Evolutionary conservation across 2,888 invertebrate species (phyloP), one percentile per base, ranked within the genome.

Genomic region (Pammene fasciana): DNA sequence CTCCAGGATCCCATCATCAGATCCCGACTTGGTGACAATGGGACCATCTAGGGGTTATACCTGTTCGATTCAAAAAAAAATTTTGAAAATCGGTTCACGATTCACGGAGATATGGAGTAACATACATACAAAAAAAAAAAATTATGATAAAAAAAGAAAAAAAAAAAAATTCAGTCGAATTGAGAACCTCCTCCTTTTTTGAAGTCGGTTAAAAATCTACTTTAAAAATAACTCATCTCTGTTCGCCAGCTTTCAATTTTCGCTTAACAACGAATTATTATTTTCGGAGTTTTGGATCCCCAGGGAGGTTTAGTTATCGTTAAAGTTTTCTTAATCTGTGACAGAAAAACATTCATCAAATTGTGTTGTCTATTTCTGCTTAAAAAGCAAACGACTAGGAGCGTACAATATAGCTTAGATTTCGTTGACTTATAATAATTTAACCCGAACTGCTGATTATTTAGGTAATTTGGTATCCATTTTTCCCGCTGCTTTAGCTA

Each of bases 391-490:
- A 5, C 26, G 57, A 36, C 11, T 36, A 55, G 54, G 43, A 45
- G 46, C 36, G 57, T 41, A 64, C 60, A 68, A 62, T 36, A 50
- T 26, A 62, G 34, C 60, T 62, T 56, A 41, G 41, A 34, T 45
- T 50, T 57, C 5, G 16, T n/a, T 13, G 18, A 43, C 50, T 52
- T 41, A 65, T 46, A 54, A 59, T 48, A 55, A 70, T 65, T 65
- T 59, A 65, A 38, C 16, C 41, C n/a, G 16, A 41, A 65, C 10
- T 34, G 41, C 52, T 70, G 34, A 43, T 65, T 70, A 54, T 70
- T 60, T 65, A 34, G 57, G 52, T 48, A 70, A 59, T 70, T 60
- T 55, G 16, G 60, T 54, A 48, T 60, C 59, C 59, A 65, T 50
- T 65, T 48, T 65, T 46, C 48, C 26, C 45, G 18, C 34, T 70